phyloP scores from a whole-genome alignment of 1,140 invertebrate genomes.

The Stegodyphus dumicola region DNA sequence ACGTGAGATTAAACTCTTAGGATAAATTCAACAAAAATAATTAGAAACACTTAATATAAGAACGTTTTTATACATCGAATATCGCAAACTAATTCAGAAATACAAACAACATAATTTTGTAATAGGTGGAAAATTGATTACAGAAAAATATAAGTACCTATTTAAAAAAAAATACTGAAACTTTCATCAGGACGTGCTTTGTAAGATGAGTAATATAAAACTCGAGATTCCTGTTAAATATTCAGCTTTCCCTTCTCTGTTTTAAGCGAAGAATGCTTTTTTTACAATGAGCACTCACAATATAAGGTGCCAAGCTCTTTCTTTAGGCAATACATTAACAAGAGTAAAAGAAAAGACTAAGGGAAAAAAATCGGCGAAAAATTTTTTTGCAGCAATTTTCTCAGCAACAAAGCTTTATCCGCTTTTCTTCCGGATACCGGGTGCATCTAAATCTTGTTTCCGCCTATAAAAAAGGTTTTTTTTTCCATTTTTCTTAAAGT shows the following conservation, averaged over 20 bases:
- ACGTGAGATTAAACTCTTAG: no score
- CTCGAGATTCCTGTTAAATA: no score
- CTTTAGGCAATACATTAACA: not conserved
- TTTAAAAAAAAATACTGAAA: no score
- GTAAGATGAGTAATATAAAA: no score
- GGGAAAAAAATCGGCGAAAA: not conserved
- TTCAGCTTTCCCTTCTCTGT: not conserved
- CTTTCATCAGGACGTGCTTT: no score
- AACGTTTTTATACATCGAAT: no score
- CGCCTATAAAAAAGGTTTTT: conserved; percentile 7
- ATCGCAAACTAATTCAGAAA: no score
- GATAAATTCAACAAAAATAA: no score
- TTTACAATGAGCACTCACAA: conserved; percentile 2
- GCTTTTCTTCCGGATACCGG: conserved; percentile 25
- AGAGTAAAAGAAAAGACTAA: not conserved
- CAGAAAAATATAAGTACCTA: no score
- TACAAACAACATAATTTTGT: no score
- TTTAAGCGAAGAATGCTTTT: not conserved
- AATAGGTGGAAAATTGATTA: no score
- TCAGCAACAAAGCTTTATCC: conserved; percentile 35
- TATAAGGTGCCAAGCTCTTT: not conserved
- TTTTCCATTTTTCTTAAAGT: not conserved
- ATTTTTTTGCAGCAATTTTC: conserved; percentile 1
- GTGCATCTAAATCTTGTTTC: conserved; percentile 38
- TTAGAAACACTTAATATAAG: no score